These are phyloP conservation scores for Pelmatolapia mariae DNA, from an alignment of 2,113 vertebrate species.

Conservation along the genomic window DNA sequence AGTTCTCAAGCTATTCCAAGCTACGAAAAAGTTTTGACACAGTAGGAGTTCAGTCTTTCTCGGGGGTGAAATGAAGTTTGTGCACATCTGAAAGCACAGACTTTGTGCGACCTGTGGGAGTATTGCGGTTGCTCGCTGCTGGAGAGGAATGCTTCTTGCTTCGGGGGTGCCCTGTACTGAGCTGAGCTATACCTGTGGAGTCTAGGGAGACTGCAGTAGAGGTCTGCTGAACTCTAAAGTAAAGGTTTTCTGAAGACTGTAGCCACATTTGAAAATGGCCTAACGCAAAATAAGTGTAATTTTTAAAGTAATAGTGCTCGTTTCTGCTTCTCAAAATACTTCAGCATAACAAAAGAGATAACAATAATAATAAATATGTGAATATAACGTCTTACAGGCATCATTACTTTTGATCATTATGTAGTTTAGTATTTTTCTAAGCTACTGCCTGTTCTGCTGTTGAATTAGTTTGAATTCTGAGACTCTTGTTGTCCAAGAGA, in stretches of 20 bases:
- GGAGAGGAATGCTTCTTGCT: constrained; percentile 6
- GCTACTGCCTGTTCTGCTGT: not conserved
- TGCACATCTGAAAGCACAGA: constrained; percentile 6
- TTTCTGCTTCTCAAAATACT: not conserved
- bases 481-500: not conserved
- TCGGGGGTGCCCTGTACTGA: not conserved
- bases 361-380: not conserved
- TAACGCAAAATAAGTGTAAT: not conserved
- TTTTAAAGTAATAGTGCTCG: not conserved
- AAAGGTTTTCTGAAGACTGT: not conserved
- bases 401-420: not conserved
- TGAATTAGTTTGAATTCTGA: not conserved
- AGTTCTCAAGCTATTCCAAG: not conserved
- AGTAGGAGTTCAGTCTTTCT: not conserved
- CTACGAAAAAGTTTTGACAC: not conserved
- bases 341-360: not conserved
- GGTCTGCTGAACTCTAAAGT: not conserved
- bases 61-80: constrained; percentile 7
- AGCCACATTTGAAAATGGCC: not conserved
- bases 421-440: not conserved
- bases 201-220: not conserved
- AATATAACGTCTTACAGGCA: accelerated
- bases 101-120: constrained; percentile 14
- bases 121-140: not conserved
- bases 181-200: not conserved